A percentile compares a stretch with the other conserved stretches of the same genome.
These are phyloP conservation scores for Polypedilum vanderplanki DNA, from an alignment of 1,140 invertebrate genomes.

Conservation along the genomic window DNA sequence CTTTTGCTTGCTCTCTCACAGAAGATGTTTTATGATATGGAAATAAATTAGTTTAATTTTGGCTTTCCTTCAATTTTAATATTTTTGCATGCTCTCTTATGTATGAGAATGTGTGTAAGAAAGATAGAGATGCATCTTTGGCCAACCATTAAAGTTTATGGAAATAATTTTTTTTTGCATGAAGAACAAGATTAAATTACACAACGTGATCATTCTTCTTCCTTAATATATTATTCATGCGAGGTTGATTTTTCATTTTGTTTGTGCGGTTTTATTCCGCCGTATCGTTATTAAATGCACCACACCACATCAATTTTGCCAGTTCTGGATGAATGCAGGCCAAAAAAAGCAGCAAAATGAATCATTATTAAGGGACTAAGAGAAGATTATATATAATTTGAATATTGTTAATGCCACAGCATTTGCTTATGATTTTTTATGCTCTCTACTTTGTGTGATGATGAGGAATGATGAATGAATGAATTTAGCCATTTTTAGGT, in stretches of 20 bases:
- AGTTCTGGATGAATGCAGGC: background rate
- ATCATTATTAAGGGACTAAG: constrained; percentile 17
- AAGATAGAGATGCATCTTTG: background rate
- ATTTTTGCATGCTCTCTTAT: constrained; percentile 20
- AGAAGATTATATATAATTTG: constrained; percentile 20
- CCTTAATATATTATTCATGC: no score
- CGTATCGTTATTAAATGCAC: background rate
- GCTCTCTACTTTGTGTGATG: background rate
- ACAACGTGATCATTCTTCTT: constrained; percentile 27
- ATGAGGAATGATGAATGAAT: constrained; percentile 5
- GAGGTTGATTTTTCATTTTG: background rate
- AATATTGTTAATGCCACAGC: constrained; percentile 5
- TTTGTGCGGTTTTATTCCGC: background rate
- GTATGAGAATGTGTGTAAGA: background rate
- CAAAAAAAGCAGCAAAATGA: background rate
- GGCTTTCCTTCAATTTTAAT: constrained; percentile 23
- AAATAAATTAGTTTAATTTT: constrained; percentile 26
- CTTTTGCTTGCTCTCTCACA: background rate
- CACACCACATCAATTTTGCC: background rate
- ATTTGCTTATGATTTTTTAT: constrained; percentile 5
- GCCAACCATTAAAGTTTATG: constrained; percentile 21
- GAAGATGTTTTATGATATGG: background rate
- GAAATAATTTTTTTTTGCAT: constrained; percentile 10
- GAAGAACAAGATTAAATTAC: constrained; percentile 21
- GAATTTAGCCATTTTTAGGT: constrained; percentile 11